phyloP scores from a whole-genome alignment of 2,113 vertebrate species.

The Erpornis zantholeuca region DNA sequence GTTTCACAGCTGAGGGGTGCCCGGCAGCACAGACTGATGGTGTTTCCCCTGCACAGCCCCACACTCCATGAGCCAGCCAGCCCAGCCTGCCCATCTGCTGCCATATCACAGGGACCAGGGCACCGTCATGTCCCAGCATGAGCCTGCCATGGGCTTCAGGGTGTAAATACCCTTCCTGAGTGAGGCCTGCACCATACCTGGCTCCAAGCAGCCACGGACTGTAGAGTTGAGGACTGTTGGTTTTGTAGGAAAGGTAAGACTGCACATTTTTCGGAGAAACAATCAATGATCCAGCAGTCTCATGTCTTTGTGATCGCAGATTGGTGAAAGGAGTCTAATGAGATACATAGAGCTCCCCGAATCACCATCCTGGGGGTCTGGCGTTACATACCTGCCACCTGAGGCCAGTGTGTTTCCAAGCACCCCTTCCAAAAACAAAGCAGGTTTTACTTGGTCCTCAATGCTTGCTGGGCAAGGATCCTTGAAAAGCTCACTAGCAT shows the following conservation, averaged over 20 bases:
- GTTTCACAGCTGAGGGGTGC: not conserved
- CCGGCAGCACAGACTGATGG: fast-evolving
- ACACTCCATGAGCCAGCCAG: fast-evolving
- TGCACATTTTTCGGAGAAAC: not conserved
- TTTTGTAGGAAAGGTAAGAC: not conserved
- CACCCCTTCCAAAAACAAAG: not conserved
- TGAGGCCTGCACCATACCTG: not conserved
- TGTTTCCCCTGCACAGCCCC: fast-evolving
- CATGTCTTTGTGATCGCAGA: not conserved
- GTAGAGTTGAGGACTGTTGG: not conserved
- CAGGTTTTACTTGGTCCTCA: not conserved
- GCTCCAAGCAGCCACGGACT: not conserved
- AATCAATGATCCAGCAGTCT: not conserved
- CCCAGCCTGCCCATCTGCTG: fast-evolving
- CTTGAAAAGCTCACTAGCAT: not conserved
- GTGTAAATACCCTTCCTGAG: not conserved
- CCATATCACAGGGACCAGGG: fast-evolving
- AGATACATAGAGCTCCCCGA: not conserved
- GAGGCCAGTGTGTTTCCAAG: not conserved
- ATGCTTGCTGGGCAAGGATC: not conserved
- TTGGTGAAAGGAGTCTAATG: not conserved
- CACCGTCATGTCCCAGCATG: fast-evolving
- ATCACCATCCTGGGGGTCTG: not conserved
- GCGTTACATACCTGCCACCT: not conserved
- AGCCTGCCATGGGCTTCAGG: fast-evolving